Conservation (phyloP, 1,140 invertebrate genomes). For the Piezodorus guildinii region DNA sequence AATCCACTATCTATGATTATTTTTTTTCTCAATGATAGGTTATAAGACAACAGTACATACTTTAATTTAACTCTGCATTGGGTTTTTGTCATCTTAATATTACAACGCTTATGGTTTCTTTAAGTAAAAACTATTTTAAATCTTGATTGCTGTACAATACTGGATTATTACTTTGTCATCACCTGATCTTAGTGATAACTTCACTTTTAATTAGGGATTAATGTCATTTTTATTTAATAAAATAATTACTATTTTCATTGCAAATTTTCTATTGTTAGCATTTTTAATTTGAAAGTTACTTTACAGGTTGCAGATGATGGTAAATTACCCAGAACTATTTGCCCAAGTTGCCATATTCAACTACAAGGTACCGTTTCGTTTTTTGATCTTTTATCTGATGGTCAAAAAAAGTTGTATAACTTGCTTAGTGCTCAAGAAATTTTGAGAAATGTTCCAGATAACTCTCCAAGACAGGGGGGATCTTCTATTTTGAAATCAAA, state of each 20-base stretch:
- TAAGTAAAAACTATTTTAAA: not conserved
- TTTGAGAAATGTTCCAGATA: not conserved
- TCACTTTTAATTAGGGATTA: not conserved
- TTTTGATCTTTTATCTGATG: constrained; percentile 51
- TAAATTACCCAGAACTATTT: constrained; percentile 54
- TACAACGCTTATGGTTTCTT: not conserved
- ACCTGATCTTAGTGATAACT: not conserved
- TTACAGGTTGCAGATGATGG: constrained; percentile 52
- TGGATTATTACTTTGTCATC: not conserved
- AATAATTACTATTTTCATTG: not conserved
- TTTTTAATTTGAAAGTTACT: not conserved
- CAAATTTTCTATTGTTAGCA: not conserved
- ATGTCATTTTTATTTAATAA: not conserved
- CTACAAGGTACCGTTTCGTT: constrained; percentile 56
- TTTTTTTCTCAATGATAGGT: not conserved
- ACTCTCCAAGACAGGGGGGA: not conserved
- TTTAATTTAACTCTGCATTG: not conserved
- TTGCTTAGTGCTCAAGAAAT: not conserved
- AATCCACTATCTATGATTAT: not conserved
- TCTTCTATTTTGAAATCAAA: not conserved
- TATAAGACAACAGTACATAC: not conserved
- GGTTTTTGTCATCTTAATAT: not conserved
- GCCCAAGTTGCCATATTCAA: constrained; percentile 60
- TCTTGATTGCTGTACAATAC: not conserved
- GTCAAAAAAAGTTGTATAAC: constrained; percentile 46